Evolutionary conservation across 2,113 vertebrate genomes (phyloP), one percentile per base, ranked within the genome.

Genomic region (Bufo gargarizans): DNA sequence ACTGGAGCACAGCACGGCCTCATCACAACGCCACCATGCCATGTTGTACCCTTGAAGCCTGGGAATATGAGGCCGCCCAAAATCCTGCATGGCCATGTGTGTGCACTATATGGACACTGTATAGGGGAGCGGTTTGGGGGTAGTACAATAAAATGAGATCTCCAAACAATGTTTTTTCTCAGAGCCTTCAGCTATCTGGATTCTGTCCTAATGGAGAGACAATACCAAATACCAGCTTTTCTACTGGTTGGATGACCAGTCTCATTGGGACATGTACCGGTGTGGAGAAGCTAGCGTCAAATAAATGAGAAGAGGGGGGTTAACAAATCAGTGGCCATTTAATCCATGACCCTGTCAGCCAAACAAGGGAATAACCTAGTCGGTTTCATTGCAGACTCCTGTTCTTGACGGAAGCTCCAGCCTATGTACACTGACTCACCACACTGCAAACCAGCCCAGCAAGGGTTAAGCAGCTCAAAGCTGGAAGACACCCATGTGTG

Each of bases 401-500:
- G 17, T 20, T 50, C 3, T 22, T 43, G 11, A n/a, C 33, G 67
- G 22, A 12, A 4, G 67, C 67, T 22, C 1, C 61, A 33, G 33
- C 33, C 33, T 33, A 33, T 11, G 16, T 8, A 67, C 20, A 67
- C n/a, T 67, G n/a, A 33, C 9, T 53, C 45, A 56, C 11, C 14
- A 22, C 53, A 43, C 9, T 58, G 3, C 50, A 14, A 58, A 33
- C 63, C 10, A 43, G 22, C 12, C 16, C 0, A 76, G 53, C 58
- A 74, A 8, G 63, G 74, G 85, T 86, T 86, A 78, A 65, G 50
- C 20, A 49, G 19, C 12, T 3, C n/a, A 7, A 43, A 72, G 7
- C 80, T 71, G 71, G 77, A 67, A 87, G 65, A 81, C 86, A 87
- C 86, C 77, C 86, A 47, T 76, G 63, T 82, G 86, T 82, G 78